Evolutionary conservation across 2,113 vertebrate species (phyloP).

Genomic region (Percina caprodes): DNA sequence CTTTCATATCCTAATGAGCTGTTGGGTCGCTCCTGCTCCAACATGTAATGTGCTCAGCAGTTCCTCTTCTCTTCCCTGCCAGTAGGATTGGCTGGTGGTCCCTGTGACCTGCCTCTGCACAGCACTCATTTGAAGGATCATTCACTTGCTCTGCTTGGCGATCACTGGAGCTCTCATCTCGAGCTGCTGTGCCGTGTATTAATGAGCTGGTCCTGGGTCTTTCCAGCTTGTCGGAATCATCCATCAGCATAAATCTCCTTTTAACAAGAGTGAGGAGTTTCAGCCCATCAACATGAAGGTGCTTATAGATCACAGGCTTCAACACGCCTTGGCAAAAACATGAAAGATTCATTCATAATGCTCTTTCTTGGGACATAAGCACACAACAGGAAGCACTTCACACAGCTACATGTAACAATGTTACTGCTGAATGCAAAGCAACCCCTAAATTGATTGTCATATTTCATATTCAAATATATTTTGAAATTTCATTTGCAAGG

Average conservation of each 20-base stretch:
- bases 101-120: slow-evolving; percentile 60
- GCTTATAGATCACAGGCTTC: slow-evolving; percentile 67
- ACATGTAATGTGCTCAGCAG: slow-evolving; percentile 53
- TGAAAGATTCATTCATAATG: slow-evolving; percentile 64
- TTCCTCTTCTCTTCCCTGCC: slow-evolving; percentile 48
- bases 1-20: slow-evolving; percentile 80
- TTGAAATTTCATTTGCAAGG: not conserved
- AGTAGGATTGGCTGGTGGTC: slow-evolving; percentile 59
- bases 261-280: slow-evolving; percentile 71
- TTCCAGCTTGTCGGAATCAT: slow-evolving; percentile 51
- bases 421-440: not conserved
- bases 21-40: slow-evolving; percentile 57
- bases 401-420: slow-evolving; percentile 30
- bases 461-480: not conserved
- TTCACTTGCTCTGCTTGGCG: slow-evolving; percentile 54
- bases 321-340: slow-evolving; percentile 38
- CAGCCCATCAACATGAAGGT: slow-evolving; percentile 59
- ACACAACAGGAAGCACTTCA: slow-evolving; percentile 2
- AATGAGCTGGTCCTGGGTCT: slow-evolving; percentile 62
- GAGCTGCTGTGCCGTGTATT: slow-evolving; percentile 50
- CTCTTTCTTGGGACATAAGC: slow-evolving; percentile 35
- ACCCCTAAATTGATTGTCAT: not conserved
- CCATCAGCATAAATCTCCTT: slow-evolving; percentile 69
- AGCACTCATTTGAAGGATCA: slow-evolving; percentile 68
- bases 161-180: slow-evolving; percentile 44